Base-by-base conservation (phyloP, 2,888 invertebrate species). In the Carpatolechia fugitivella region DNA sequence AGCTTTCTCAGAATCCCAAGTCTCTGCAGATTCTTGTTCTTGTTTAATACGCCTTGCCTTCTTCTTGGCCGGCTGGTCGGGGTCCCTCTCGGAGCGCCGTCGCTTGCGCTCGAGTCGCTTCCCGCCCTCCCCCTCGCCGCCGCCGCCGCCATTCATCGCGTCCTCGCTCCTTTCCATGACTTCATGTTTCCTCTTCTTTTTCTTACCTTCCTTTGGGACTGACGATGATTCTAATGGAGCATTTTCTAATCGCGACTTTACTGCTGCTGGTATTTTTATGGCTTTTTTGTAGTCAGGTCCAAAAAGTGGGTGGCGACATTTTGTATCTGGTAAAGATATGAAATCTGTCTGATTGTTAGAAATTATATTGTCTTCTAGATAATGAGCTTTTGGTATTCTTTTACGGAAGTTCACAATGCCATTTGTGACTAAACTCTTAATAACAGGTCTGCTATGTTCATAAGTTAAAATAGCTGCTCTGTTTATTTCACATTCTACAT, bases 251-350 rank as follows among this genome's bases (percentile, higher is more conserved):
- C 78, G 68, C 55, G 72, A 68, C 11, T 65, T 64, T 40, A 80
- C 63, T n/a, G 63, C 56, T 31, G 66, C 35, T 5, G 81, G 74
- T 49, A 85, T 55, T 64, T 81, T 80, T 3, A 82, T 70, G 7
- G 76, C 72, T 57, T 74, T 79, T 59, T 80, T 82, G 62, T 83
- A 88, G 62, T 84, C 63, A 1, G 71, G 60, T 1, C 87, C 87
- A 65, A 88, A 85, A 1, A 88, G 70, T 5, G 87, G 88, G 66
- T 88, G 88, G 0, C 87, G 76, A 56, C 75, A 76, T 65, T 86
- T 86, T 7, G 83, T 86, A 35, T 82, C 81, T 1, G 87, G 87
- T 38, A 87, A 61, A 11, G 83, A 81, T 60, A 84, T 82, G 55
- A 80, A 81, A 60, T 73, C 74, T 1, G 65, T 71, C 56, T 77